Base-by-base conservation (phyloP, 37 sponge, comb jelly and placozoan species). In the Amphimedon queenslandica region DNA sequence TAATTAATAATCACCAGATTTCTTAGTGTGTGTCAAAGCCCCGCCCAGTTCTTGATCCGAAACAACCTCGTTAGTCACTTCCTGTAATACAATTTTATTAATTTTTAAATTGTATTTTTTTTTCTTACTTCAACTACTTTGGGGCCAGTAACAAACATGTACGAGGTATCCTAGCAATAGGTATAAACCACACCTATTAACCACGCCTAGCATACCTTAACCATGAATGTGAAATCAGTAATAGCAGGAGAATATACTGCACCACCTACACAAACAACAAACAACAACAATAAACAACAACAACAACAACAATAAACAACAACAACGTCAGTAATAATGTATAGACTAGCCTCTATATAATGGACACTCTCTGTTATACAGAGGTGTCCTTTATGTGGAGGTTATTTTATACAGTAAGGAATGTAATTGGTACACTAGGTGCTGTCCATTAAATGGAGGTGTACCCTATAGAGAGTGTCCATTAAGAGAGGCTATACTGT, bases 171-270 rank as follows among this genome's bases (percentile, higher is more conserved):
- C 92, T 86, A 58, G 32, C 63, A 35, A 27, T 13, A 47, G 51
- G 13, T 18, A 47, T 28, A 10, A 27, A 53, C 57, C 42, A 18
- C 16, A 21, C 20, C 16, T 33, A 21, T 69, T 21, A 21, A 18
- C 51, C 51, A 47, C 51, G 3, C 18, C 61, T 24, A 2, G 4
- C 71, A 21, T 68, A 88, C 93, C 80, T 96, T 96, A 71, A 97
- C 98, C 98, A 97, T 97, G 85, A 97, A 94, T 21, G 92, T 94
- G 80, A 97, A 97, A 84, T 97, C 98, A 41, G 98, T 97, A 39
- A 97, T 91, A 30, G 98, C 98, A 20, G 98, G 98, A 23, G 98
- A 97, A 77, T 97, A 97, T 38, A 97, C 98, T 3, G 98, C 98
- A 2, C 98, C 98, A n/a, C 95, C 95, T 57, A n/a, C n/a, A n/a